Evolutionary conservation across 2,888 invertebrate species (phyloP).

Genomic region (Drosophila buzzatii): DNA sequence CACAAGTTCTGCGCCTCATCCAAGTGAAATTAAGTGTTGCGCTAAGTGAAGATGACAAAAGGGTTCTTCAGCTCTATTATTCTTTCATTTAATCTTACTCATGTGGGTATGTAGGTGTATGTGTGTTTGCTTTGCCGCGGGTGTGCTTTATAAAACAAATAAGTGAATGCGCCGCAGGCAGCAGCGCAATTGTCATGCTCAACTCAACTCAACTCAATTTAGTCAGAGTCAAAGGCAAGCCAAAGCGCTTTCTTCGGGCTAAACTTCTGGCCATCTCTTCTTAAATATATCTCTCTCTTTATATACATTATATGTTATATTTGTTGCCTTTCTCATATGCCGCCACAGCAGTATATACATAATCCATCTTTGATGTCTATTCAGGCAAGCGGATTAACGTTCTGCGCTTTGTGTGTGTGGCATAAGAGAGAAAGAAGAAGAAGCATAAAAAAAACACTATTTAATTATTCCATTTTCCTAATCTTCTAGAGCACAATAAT

Average conservation of each 20-base stretch:
- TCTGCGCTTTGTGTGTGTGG: not conserved
- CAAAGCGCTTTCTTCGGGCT: conserved; percentile 45
- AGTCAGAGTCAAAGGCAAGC: conserved; percentile 43
- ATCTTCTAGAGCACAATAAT: not conserved
- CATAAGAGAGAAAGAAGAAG: not conserved
- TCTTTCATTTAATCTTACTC: conserved; percentile 75
- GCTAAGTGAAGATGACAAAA: conserved; percentile 79
- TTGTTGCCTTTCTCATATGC: conserved; percentile 4
- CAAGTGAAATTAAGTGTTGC: conserved; percentile 81
- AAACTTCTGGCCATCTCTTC: conserved; percentile 38
- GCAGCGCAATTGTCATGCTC: conserved; percentile 73
- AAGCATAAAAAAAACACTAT: not conserved
- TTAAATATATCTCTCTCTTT: conserved; percentile 10
- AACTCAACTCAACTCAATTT: conserved; percentile 8
- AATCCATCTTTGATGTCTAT: conserved; percentile 18
- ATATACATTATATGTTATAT: not conserved
- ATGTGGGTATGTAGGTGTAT: conserved; percentile 28
- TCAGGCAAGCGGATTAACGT: conserved; percentile 11
- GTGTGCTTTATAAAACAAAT: conserved; percentile 78
- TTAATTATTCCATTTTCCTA: conserved; percentile 4
- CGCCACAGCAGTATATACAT: not conserved
- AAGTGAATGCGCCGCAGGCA: conserved; percentile 69
- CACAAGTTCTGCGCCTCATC: conserved; percentile 71
- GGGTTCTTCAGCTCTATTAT: conserved; percentile 80
- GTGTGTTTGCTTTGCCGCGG: conserved; percentile 59